Evolutionary conservation across 2,797 vertebrate genomes (phyloP), one percentile per base, ranked within the genome.

Genomic region (Sebastes elongatus): DNA sequence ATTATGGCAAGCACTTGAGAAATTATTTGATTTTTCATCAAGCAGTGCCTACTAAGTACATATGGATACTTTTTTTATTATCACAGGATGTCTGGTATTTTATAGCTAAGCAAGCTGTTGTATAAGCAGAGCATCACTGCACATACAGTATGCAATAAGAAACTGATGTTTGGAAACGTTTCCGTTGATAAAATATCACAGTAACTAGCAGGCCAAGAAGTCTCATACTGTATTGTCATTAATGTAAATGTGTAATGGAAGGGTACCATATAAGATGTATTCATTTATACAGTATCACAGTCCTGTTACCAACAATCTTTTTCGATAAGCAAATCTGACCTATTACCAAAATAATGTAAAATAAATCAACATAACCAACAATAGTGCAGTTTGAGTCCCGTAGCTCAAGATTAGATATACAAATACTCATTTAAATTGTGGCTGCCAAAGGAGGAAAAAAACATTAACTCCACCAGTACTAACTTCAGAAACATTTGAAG

Each of bases 21-120:
- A 82, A 76, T 52, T 6, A 69, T 76, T 71, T 14, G 30, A 2
- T 25, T 81, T 69, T 86, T 65, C 55, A 80, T 46, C 7, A 71
- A 75, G 65, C 35, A 22, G 42, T 30, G 28, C 20, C 6, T 52
- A 9, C 13, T 65, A 71, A 80, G 59, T 46, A 38, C 57, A 74
- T 71, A 78, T 76, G 57, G 59, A 71, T 56, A 32, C 5, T 71
- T n/a, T 46, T 23, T 69, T 80, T 32, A 35, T 35, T n/a, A 64
- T 81, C 25, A 33, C 30, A 73, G 52, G 55, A 64, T 59, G 59
- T 70, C 63, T 62, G 42, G n/a, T n/a, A 71, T 68, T 81, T 83
- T 71, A 78, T 42, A 60, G 60, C 42, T 11, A 52, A 71, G 22
- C 25, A 69, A 74, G 71, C 64, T 71, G 75, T 66, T 62, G 66